A percentile compares a stretch with the other conserved stretches of the same genome.
Evolutionary conservation across 2,797 vertebrate species (phyloP).

Genomic region (Coreius guichenoti): DNA sequence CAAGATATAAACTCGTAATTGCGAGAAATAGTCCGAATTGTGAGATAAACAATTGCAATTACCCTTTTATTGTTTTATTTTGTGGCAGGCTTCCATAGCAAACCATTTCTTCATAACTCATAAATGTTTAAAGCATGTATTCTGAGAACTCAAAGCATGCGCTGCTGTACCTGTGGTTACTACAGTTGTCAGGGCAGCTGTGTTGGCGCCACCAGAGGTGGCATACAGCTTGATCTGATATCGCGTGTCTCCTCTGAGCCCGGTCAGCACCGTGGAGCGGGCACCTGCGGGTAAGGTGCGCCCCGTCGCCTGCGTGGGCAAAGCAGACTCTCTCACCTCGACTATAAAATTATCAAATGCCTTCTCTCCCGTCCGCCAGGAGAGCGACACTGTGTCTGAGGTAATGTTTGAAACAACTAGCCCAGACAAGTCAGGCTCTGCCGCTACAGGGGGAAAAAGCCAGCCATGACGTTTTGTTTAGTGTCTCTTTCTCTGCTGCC

Average conservation of each 20-base stretch:
- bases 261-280: conserved; percentile 78
- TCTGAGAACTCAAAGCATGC: conserved; percentile 17
- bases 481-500: background rate
- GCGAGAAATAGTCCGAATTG: background rate
- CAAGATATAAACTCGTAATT: background rate
- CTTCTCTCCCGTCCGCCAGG: conserved; percentile 81
- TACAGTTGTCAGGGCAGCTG: conserved; percentile 77
- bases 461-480: conserved; percentile 59
- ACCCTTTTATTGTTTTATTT: background rate
- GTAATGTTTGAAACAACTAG: conserved; percentile 87
- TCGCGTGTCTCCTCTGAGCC: conserved; percentile 82
- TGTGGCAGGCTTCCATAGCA: background rate
- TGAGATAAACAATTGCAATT: background rate
- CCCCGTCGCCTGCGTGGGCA: conserved; percentile 81
- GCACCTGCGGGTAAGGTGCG: conserved; percentile 73
- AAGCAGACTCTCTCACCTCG: conserved; percentile 87
- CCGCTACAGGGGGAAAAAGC: conserved; percentile 74
- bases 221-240: conserved; percentile 85
- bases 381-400: conserved; percentile 84
- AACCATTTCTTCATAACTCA: background rate
- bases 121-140: background rate
- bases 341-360: conserved; percentile 87
- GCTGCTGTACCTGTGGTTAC: conserved; percentile 83
- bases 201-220: conserved; percentile 75
- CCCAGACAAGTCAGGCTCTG: conserved; percentile 85